Conservation (phyloP, 2,113 vertebrate species). For the Theropithecus gelada region DNA sequence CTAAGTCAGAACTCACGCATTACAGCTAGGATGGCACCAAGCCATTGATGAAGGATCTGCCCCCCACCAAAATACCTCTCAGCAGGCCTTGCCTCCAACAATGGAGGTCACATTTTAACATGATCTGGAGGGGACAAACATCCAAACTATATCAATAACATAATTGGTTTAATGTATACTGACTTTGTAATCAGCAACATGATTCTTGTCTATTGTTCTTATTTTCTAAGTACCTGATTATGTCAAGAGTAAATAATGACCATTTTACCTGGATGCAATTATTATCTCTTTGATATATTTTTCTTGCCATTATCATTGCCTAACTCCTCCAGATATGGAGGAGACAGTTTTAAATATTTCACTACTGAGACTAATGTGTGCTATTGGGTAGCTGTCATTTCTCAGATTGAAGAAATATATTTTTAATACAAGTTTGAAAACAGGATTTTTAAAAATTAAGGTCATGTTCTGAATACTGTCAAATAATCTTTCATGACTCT, state of each 20-base stretch:
- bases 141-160: no score
- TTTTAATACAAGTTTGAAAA: not conserved
- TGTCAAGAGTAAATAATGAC: not conserved
- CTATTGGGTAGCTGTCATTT: not conserved
- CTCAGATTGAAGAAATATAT: not conserved
- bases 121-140: no score
- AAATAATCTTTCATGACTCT: not conserved
- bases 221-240: not conserved
- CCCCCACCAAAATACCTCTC: no score
- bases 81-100: no score
- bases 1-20: accelerated
- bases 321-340: not conserved
- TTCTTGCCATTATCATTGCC: not conserved
- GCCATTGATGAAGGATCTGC: no score
- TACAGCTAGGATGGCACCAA: no score
- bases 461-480: not conserved
- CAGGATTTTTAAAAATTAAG: not conserved
- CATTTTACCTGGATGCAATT: not conserved
- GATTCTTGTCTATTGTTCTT: not conserved
- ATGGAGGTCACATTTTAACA: no score
- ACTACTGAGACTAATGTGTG: not conserved
- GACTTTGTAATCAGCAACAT: not conserved
- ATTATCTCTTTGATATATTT: not conserved
- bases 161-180: not conserved
- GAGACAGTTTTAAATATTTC: not conserved